Conservation (phyloP, 2,797 vertebrate species). For the Mormyrops attenuatus region DNA sequence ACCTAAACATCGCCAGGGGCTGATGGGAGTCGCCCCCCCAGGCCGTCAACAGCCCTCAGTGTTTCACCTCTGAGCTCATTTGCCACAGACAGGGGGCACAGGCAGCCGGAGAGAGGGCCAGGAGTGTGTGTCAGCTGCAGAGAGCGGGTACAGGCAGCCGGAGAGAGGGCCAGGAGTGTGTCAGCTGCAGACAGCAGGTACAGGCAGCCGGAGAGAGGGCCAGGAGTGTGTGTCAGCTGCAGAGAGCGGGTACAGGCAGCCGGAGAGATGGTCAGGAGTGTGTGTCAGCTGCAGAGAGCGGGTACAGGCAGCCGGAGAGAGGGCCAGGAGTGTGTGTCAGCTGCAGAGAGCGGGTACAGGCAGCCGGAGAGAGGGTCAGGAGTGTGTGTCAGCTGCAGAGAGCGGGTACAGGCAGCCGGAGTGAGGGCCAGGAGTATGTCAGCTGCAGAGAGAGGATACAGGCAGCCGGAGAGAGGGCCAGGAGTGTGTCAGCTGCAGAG, state of each 20-base stretch:
- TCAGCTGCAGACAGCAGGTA: not conserved
- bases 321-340: not conserved
- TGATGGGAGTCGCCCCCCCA: constrained; percentile 40
- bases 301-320: no score
- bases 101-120: not conserved
- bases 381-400: not conserved
- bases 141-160: not conserved
- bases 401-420: no score
- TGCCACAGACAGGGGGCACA: not conserved
- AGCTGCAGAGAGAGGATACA: no score
- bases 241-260: not conserved
- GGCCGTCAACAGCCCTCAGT: constrained; percentile 44
- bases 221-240: not conserved
- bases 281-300: no score
- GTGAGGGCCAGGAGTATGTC: no score
- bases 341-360: not conserved
- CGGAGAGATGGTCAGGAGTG: not conserved
- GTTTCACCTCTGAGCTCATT: constrained; percentile 24
- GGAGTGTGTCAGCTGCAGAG: no score
- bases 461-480: no score
- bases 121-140: not conserved
- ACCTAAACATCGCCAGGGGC: constrained; percentile 42
- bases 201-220: not conserved
- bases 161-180: not conserved
- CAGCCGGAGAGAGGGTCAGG: not conserved